Conservation (phyloP, 2,113 vertebrate genomes). For the Pontoporia blainvillei region DNA sequence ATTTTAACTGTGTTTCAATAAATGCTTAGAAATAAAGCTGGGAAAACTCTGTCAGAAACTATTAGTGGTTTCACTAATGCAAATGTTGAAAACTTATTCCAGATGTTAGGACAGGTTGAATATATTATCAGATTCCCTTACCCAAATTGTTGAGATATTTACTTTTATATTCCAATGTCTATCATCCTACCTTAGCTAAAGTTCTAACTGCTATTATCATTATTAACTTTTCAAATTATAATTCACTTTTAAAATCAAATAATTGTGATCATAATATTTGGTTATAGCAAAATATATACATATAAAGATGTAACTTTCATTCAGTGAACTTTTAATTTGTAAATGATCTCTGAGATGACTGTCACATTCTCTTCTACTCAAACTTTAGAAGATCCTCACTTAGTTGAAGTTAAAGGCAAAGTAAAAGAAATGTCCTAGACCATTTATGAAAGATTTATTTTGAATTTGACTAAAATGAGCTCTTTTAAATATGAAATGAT, state of each 20-base stretch:
- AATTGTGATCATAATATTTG: not conserved
- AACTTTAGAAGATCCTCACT: not conserved
- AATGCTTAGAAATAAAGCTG: conserved; percentile 45
- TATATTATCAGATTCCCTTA: conserved; percentile 21
- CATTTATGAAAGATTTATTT: conserved; percentile 20
- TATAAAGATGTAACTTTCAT: not conserved
- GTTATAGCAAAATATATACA: not conserved
- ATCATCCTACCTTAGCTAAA: not conserved
- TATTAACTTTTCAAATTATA: not conserved
- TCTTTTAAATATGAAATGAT: conserved; percentile 6
- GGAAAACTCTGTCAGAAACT: conserved; percentile 41
- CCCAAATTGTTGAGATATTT: conserved; percentile 12
- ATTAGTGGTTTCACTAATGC: conserved; percentile 34
- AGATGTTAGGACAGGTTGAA: conserved; percentile 46
- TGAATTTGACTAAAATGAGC: conserved; percentile 26
- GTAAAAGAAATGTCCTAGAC: not conserved
- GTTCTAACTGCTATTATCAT: not conserved
- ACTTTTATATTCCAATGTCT: not conserved
- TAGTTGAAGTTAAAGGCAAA: not conserved
- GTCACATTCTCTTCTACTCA: not conserved
- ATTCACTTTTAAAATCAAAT: conserved; percentile 12
- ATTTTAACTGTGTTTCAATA: conserved; percentile 53
- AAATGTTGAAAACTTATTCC: conserved; percentile 54
- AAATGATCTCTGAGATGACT: not conserved
- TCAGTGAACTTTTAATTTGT: not conserved